phyloP scores from a whole-genome alignment of 2,888 invertebrate species.

The Fragum fragum region DNA sequence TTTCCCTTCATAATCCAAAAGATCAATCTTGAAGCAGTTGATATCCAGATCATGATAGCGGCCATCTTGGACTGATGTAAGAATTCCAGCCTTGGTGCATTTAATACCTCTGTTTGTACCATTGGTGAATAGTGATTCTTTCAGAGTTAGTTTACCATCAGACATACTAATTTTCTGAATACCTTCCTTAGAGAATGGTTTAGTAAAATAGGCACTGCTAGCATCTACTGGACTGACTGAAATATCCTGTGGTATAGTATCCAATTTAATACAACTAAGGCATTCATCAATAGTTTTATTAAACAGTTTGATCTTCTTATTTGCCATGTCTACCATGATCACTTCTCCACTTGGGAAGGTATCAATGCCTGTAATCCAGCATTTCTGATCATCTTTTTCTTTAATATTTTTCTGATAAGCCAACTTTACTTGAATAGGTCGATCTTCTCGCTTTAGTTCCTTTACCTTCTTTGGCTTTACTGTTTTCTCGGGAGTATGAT shows the following conservation, averaged over 20 bases:
- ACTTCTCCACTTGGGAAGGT: slow-evolving; percentile 62
- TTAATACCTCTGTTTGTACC: slow-evolving; percentile 64
- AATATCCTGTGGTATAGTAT: slow-evolving; percentile 64
- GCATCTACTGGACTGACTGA: slow-evolving; percentile 59
- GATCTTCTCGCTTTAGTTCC: slow-evolving; percentile 52
- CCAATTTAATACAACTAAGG: slow-evolving; percentile 52
- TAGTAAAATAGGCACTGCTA: slow-evolving; percentile 62
- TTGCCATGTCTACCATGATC: slow-evolving; percentile 60
- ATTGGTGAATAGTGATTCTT: slow-evolving; percentile 58
- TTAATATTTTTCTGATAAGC: slow-evolving; percentile 44
- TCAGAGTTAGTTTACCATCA: slow-evolving; percentile 55
- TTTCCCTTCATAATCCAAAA: slow-evolving; percentile 58
- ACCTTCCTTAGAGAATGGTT: slow-evolving; percentile 59
- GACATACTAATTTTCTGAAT: slow-evolving; percentile 59
- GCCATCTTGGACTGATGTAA: slow-evolving; percentile 64
- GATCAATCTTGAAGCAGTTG: slow-evolving; percentile 63
- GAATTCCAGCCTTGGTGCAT: slow-evolving; percentile 59
- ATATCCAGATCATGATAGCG: slow-evolving; percentile 59
- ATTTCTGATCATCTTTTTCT: slow-evolving; percentile 50
- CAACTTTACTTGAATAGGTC: slow-evolving; percentile 52
- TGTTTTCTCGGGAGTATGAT: slow-evolving; percentile 22
- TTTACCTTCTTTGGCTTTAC: slow-evolving; percentile 51
- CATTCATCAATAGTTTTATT: slow-evolving; percentile 53
- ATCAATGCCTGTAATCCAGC: slow-evolving; percentile 66
- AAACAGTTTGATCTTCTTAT: slow-evolving; percentile 64